Base-by-base conservation (phyloP, 2,888 invertebrate genomes). In the Andrena praecox region DNA sequence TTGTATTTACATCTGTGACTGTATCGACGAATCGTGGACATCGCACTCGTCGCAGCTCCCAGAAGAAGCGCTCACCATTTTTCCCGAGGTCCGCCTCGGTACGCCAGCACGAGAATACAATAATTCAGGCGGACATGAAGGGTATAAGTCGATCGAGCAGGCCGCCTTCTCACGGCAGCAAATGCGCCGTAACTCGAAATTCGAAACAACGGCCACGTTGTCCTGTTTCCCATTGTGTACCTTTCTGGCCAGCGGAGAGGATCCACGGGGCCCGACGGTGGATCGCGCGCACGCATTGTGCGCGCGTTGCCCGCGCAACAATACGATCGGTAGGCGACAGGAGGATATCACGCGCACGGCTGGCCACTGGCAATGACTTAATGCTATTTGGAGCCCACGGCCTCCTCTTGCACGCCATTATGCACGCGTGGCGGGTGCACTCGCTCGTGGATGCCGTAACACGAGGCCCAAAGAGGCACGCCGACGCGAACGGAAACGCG, bases 281-380 rank as follows among this genome's bases (percentile, higher is more conserved):
- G 62, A 60, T 68, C 71, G 56, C 71, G n/a, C 68, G 50, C 42
- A 29, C 62, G 66, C 64, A 71, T 76, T 73, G 70, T 62, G 48
- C 48, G 24, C 35, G 62, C 54, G 68, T 33, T 35, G 80, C 77
- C 5, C 68, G 71, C 76, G 78, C 42, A 84, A 84, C 80, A 87
- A 87, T 87, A 76, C 81, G 73, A 77, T 80, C 83, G 87, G 77
- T 62, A 80, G 83, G 88, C 89, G 89, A 89, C 90, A 82, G 86
- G 76, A 71, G 84, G 82, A 86, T 85, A 85, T 83, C 84, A 80
- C 83, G 76, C 87, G 89, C 87, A 84, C 85, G 81, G 80, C 78
- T 88, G 89, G 67, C 67, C 86, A 87, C 84, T 78, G 82, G 87
- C 87, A 89, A 87, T 87, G 86, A 89, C 85, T 89, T 89, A 89